phyloP scores from a whole-genome alignment of 2,113 vertebrate genomes.

The Ancistrus triradiatus region DNA sequence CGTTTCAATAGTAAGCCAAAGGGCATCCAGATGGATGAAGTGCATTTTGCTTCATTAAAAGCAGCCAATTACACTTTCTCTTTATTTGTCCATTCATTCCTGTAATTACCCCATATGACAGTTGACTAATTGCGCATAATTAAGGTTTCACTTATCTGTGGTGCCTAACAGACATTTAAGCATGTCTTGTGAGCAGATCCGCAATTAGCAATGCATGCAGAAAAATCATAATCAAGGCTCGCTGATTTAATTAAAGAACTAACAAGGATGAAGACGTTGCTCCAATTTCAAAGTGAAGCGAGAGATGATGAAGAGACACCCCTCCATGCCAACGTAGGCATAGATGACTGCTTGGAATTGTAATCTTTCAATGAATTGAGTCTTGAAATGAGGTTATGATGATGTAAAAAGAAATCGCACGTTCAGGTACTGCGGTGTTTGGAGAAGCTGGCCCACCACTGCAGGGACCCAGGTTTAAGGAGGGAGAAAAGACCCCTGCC shows the following conservation, averaged over 20 bases:
- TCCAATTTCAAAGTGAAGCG: conserved; percentile 9
- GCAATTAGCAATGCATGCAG: conserved; percentile 54
- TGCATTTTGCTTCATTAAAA: conserved; percentile 43
- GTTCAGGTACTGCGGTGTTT: too few relatives aligned
- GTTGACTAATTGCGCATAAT: conserved; percentile 61
- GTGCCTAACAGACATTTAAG: conserved; percentile 57
- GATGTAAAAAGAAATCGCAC: not conserved
- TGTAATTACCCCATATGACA: conserved; percentile 52
- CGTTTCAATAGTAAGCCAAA: conserved; percentile 7
- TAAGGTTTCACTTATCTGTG: conserved; percentile 50
- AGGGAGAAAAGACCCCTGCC: too few relatives aligned
- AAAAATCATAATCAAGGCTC: conserved; percentile 29
- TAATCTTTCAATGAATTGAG: not conserved
- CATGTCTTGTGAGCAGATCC: conserved; percentile 49
- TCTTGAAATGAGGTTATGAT: not conserved
- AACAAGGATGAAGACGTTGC: conserved; percentile 32
- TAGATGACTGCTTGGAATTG: not conserved
- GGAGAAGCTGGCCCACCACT: too few relatives aligned
- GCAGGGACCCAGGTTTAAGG: too few relatives aligned
- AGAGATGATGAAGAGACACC: not conserved
- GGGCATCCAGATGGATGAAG: conserved; percentile 1
- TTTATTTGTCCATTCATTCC: conserved; percentile 53
- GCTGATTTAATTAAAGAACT: conserved; percentile 49
- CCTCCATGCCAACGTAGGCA: not conserved
- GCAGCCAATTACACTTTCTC: conserved; percentile 49